These are phyloP conservation scores for Gymnothorax javanicus DNA, from an alignment of 2,797 vertebrate genomes.

Conservation along the genomic window DNA sequence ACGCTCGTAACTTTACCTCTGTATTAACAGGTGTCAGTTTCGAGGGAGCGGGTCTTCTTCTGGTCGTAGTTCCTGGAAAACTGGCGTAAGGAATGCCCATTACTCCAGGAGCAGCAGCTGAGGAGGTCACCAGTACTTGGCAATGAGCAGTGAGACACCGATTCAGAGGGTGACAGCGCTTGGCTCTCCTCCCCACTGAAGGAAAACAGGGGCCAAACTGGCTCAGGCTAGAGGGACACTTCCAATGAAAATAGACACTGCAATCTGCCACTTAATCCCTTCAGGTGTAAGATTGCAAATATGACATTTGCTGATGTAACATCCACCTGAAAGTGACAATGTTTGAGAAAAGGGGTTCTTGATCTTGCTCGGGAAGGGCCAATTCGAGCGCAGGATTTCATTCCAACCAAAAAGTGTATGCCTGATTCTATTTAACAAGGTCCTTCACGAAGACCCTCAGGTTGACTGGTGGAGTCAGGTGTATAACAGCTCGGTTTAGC, in stretches of 20 bases:
- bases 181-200: not conserved
- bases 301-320: too few relatives aligned
- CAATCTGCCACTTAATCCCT: not conserved
- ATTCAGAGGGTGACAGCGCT: not conserved
- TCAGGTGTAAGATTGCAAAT: too few relatives aligned
- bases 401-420: too few relatives aligned
- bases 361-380: too few relatives aligned
- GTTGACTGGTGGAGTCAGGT: too few relatives aligned
- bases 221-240: not conserved
- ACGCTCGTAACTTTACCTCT: constrained; percentile 42
- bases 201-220: not conserved
- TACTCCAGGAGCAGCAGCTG: constrained; percentile 53
- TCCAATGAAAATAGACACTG: not conserved
- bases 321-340: too few relatives aligned
- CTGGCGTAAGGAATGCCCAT: constrained; percentile 59
- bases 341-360: too few relatives aligned
- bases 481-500: too few relatives aligned
- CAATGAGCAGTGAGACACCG: constrained; percentile 24
- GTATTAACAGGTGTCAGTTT: constrained; percentile 54
- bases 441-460: too few relatives aligned
- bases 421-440: too few relatives aligned
- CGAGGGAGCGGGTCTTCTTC: not conserved
- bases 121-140: constrained; percentile 48
- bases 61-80: constrained; percentile 33
- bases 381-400: too few relatives aligned